These are phyloP conservation scores for Antheraea yamamai DNA, from an alignment of 2,888 invertebrate species.

Conservation along the genomic window DNA sequence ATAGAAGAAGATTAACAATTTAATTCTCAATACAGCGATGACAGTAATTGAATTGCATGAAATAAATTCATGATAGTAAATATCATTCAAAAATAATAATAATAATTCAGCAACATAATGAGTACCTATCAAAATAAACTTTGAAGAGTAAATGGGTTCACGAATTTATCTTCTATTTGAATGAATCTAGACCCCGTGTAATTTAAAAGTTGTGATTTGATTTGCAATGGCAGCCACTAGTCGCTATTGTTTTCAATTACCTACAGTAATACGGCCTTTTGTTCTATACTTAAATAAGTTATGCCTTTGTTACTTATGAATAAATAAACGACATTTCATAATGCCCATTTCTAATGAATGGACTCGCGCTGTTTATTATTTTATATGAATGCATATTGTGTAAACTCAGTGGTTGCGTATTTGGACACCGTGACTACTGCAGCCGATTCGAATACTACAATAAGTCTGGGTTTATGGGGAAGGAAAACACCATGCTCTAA, in stretches of 20 bases:
- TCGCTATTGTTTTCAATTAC: not conserved
- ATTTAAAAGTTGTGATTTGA: slow-evolving; percentile 5
- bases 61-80: not conserved
- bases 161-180: not conserved
- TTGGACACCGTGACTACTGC: no score
- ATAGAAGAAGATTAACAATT: not conserved
- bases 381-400: not conserved
- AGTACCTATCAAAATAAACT: not conserved
- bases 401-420: no score
- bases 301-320: not conserved
- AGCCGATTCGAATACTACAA: no score
- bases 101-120: not conserved
- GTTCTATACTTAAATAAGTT: not conserved
- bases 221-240: not conserved
- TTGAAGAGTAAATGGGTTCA: not conserved
- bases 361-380: not conserved
- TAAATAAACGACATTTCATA: not conserved
- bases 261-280: not conserved
- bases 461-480: no score
- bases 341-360: not conserved
- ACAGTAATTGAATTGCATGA: not conserved
- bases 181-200: not conserved
- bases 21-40: not conserved
- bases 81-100: not conserved
- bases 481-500: no score